These are phyloP conservation scores for Oscheius onirici DNA, from an alignment of 2,888 invertebrate genomes.

Conservation along the genomic window DNA sequence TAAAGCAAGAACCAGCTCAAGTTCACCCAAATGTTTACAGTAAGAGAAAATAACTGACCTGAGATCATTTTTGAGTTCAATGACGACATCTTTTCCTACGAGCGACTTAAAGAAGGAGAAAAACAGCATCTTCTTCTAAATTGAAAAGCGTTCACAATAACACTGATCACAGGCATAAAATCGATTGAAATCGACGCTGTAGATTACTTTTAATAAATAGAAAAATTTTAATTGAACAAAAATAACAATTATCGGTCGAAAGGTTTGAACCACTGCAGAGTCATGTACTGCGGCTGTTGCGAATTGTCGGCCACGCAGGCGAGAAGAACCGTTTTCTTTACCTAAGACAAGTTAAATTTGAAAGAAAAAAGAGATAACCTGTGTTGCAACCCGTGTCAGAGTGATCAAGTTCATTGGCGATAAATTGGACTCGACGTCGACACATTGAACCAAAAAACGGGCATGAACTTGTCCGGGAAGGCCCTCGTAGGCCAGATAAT, in stretches of 20 bases:
- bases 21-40: too few species aligned
- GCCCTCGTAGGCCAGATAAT: constrained; percentile 34
- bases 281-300: constrained; percentile 34
- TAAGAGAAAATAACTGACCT: constrained; percentile 76
- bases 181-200: background rate
- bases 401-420: constrained; percentile 28
- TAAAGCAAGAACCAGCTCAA: too few species aligned
- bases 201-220: too few species aligned
- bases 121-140: constrained; percentile 79
- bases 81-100: constrained; percentile 97
- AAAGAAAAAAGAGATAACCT: constrained; percentile 8
- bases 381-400: constrained; percentile 31
- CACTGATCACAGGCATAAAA: background rate
- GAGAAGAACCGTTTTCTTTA: constrained; percentile 33
- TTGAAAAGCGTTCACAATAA: background rate
- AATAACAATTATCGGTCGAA: background rate
- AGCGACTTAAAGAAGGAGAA: constrained; percentile 99
- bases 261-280: constrained; percentile 27
- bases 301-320: constrained; percentile 23
- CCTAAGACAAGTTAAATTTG: background rate
- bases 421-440: constrained; percentile 5
- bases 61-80: constrained; percentile 97
- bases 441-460: constrained; percentile 23
- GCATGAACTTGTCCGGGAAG: constrained; percentile 32
- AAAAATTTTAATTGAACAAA: background rate